Evolutionary conservation across 1,140 invertebrate genomes (phyloP).

Genomic region (Ditylenchus dipsaci): DNA sequence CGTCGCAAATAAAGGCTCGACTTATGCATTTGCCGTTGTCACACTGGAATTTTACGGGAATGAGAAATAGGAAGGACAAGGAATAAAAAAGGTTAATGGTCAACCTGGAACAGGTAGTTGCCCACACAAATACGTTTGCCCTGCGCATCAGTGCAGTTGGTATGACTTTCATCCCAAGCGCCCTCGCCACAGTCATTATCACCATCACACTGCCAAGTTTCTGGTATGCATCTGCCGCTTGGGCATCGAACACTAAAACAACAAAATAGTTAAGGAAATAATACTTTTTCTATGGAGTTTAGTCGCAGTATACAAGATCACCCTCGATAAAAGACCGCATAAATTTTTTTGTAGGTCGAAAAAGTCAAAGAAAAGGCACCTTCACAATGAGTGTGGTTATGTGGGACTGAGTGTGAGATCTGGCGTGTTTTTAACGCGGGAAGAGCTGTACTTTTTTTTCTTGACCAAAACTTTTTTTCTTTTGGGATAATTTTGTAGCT

Average conservation of each 20-base stretch:
- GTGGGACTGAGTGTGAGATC: too few relatives aligned
- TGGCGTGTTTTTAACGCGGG: too few relatives aligned
- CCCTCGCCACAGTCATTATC: constrained; percentile 60
- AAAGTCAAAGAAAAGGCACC: too few relatives aligned
- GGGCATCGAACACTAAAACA: constrained; percentile 51
- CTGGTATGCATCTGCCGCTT: constrained; percentile 56
- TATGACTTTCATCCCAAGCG: constrained; percentile 59
- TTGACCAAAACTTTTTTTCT: too few relatives aligned
- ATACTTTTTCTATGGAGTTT: too few relatives aligned
- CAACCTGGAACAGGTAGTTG: constrained; percentile 49
- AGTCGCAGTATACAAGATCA: too few relatives aligned
- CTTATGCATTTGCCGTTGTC: constrained; percentile 94
- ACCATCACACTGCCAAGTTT: constrained; percentile 58
- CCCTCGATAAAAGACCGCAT: too few relatives aligned
- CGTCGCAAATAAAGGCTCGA: constrained; percentile 92
- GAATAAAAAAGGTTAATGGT: not conserved
- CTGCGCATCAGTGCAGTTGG: constrained; percentile 52
- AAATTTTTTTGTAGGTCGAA: too few relatives aligned
- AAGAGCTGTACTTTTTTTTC: too few relatives aligned
- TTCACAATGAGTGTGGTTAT: too few relatives aligned
- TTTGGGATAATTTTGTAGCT: too few relatives aligned
- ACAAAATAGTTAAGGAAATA: not conserved
- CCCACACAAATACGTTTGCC: constrained; percentile 54
- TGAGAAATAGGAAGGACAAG: constrained; percentile 59
- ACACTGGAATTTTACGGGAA: constrained; percentile 66